These are phyloP conservation scores for Oreochromis mossambicus DNA, from an alignment of 2,797 vertebrate species.

Conservation along the genomic window DNA sequence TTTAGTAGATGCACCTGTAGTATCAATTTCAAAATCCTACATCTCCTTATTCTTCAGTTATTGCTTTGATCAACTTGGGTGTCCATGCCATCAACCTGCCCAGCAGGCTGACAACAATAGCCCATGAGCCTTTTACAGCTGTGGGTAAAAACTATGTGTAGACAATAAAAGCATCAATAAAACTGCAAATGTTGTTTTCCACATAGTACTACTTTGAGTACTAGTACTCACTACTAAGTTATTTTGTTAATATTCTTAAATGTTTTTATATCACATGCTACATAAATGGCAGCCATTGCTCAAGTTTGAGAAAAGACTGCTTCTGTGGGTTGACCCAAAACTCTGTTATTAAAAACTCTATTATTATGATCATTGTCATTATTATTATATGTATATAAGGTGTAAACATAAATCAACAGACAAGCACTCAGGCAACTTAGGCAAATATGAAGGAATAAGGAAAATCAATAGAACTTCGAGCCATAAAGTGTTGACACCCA, in stretches of 20 bases:
- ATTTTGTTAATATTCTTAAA: neutral
- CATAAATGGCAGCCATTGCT: neutral
- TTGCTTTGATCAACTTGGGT: neutral
- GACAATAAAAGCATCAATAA: neutral
- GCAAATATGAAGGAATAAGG: neutral
- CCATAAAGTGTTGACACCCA: neutral
- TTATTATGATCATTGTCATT: neutral
- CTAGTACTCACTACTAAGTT: neutral
- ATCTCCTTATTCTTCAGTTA: neutral
- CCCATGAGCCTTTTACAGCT: neutral
- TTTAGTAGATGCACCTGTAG: neutral
- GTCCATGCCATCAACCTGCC: neutral
- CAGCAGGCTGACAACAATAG: neutral
- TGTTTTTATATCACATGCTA: neutral
- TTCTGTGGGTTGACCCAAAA: neutral
- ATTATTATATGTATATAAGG: neutral
- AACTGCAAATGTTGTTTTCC: neutral
- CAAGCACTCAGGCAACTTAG: neutral
- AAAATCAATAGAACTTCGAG: neutral
- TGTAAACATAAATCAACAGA: neutral
- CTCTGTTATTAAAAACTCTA: neutral
- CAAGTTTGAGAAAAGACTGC: neutral
- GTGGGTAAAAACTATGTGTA: neutral
- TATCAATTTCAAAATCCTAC: neutral
- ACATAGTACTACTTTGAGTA: neutral